Evolutionary conservation across 1,140 invertebrate species (phyloP), one percentile per base, ranked within the genome.

Genomic region (Sycophila sp.): DNA sequence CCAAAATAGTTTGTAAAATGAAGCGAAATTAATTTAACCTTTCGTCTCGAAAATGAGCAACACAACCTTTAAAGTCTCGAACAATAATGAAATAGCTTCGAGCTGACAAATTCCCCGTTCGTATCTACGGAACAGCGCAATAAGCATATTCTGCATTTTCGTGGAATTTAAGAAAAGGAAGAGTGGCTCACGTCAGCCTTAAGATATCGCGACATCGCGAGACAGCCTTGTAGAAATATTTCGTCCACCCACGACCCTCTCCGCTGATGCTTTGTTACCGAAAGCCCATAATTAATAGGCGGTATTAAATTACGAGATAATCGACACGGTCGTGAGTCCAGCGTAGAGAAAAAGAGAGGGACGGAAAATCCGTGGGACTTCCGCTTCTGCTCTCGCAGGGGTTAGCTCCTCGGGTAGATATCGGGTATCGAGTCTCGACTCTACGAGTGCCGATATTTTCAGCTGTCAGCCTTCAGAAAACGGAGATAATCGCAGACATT

Each of bases 251-350:
- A 49, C 42, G 40, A 26, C 13, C 13, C 42, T 47, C n/a, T 28
- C 2, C 7, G 45, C 32, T 30, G 58, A 45, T 22, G 26, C 13
- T 17, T 38, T 26, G 69, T 71, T 72, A 64, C 73, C 60, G 59
- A 67, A 51, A 67, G 34, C 45, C 40, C 47, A 68, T 79, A 78
- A 80, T 76, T 80, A 79, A 81, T 81, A 74, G 79, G 49, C 71
- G 45, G 64, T 76, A 79, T 81, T 80, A 79, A 71, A 73, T 73
- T 79, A 80, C 77, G 78, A 76, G 75, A 72, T 53, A 69, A 68
- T 56, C 40, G 38, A 74, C 65, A 69, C 49, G 72, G 65, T n/a
- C n/a, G n/a, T n/a, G n/a, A n/a, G n/a, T n/a, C n/a, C n/a, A 2
- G n/a, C 22, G 40, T 47, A 45, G 17, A 28, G 28, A 26, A 15